Conservation (phyloP, 2,797 vertebrate genomes). For the Thaleichthys pacificus region DNA sequence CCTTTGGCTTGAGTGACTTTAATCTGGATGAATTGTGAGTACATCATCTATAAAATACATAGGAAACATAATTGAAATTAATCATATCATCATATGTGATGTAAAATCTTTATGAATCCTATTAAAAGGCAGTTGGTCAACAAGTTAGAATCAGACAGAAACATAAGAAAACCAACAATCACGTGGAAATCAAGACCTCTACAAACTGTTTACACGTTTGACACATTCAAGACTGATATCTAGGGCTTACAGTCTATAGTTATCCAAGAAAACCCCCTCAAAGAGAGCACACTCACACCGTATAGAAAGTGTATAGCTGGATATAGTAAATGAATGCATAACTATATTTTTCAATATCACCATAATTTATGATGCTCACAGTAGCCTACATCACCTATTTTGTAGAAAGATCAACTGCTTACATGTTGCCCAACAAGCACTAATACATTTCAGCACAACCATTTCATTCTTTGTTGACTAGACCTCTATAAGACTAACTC, state of each 20-base stretch:
- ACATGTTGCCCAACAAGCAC: too few species aligned
- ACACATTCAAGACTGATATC: slow-evolving; percentile 37
- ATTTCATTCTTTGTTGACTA: slow-evolving; percentile 10
- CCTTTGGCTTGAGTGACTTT: slow-evolving; percentile 54
- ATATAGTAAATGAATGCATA: slow-evolving; percentile 13
- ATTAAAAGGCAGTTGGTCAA: slow-evolving; percentile 21
- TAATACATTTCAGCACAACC: neutral
- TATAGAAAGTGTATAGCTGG: slow-evolving; percentile 12
- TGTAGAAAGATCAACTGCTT: too few species aligned
- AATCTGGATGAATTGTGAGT: slow-evolving; percentile 11
- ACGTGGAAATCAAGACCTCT: slow-evolving; percentile 27
- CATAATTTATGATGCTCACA: slow-evolving; percentile 17
- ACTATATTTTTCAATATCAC: neutral
- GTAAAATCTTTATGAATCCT: neutral
- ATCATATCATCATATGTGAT: neutral
- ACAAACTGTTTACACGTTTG: slow-evolving; percentile 26
- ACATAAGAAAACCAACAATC: slow-evolving; percentile 32
- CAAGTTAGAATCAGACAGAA: slow-evolving; percentile 29
- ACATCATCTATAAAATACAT: slow-evolving; percentile 22
- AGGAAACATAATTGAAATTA: neutral
- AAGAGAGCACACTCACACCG: slow-evolving; percentile 23
- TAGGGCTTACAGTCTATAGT: neutral
- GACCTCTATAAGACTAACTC: neutral
- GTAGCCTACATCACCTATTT: neutral
- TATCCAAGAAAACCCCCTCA: slow-evolving; percentile 7